Conservation (phyloP, 2,888 invertebrate genomes). For the Mongoloraphidia duomilia region DNA sequence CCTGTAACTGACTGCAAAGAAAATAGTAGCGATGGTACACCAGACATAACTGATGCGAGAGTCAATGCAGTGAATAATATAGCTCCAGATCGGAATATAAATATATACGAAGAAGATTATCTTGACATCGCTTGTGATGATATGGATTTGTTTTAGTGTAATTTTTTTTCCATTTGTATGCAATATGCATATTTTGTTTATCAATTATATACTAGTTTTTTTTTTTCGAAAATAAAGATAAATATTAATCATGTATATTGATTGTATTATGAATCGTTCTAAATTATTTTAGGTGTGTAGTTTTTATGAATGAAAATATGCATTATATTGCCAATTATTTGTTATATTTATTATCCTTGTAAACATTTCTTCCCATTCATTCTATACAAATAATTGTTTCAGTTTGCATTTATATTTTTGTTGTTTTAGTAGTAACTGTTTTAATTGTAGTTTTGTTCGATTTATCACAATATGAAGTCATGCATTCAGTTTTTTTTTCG, state of each 20-base stretch:
- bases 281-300: too few species aligned
- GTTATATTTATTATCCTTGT: too few species aligned
- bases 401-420: constrained; percentile 8
- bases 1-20: constrained; percentile 58
- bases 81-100: constrained; percentile 13
- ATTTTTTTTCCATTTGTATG: neutral
- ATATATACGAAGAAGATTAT: constrained; percentile 52
- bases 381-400: too few species aligned
- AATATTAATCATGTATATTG: constrained; percentile 10
- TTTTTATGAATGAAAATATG: too few species aligned
- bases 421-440: constrained; percentile 10
- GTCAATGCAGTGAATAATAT: neutral
- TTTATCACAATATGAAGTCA: too few species aligned
- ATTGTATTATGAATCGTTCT: too few species aligned
- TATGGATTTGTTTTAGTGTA: constrained; percentile 52
- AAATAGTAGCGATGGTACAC: constrained; percentile 41
- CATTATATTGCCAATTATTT: too few species aligned
- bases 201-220: constrained; percentile 14
- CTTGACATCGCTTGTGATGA: constrained; percentile 55
- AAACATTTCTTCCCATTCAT: too few species aligned
- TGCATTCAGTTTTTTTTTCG: too few species aligned
- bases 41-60: neutral
- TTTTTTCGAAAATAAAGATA: constrained; percentile 13
- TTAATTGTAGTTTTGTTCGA: neutral
- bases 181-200: constrained; percentile 6